Conservation (phyloP, 2,797 vertebrate genomes). For the Oreochromis grahami region DNA sequence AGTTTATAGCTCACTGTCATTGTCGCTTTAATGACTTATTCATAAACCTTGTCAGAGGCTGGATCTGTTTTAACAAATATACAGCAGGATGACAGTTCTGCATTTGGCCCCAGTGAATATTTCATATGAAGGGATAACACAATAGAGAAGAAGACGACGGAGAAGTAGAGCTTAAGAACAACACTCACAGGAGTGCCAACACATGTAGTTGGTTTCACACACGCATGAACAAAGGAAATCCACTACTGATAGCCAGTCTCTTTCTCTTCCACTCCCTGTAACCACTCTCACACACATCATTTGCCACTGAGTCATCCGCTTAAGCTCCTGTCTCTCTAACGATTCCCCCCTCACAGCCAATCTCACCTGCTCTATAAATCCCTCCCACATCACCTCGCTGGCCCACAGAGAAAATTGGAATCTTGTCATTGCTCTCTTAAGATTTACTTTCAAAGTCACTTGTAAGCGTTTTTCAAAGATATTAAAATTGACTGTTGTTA, state of each 20-base stretch:
- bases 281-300: not conserved
- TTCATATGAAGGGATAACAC: slow-evolving; percentile 22
- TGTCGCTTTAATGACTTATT: slow-evolving; percentile 53
- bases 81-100: slow-evolving; percentile 27
- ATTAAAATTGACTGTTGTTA: not conserved
- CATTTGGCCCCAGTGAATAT: slow-evolving; percentile 51
- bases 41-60: slow-evolving; percentile 36
- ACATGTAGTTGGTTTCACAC: not conserved
- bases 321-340: slow-evolving; percentile 5
- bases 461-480: not conserved
- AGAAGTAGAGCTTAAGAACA: not conserved
- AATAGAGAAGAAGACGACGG: not conserved
- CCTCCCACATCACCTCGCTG: slow-evolving; percentile 22
- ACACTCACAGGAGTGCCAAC: not conserved
- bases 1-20: slow-evolving; percentile 19
- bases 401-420: slow-evolving; percentile 26
- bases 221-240: not conserved
- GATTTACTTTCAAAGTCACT: slow-evolving; percentile 19
- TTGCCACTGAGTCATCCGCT: slow-evolving; percentile 34
- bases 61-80: slow-evolving; percentile 37
- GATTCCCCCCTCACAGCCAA: not conserved
- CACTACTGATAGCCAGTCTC: not conserved
- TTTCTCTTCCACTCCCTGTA: not conserved
- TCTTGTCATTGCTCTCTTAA: not conserved
- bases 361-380: slow-evolving; percentile 27